These are phyloP conservation scores for Setophaga kirtlandii DNA, from an alignment of 2,113 vertebrate species.

Conservation along the genomic window DNA sequence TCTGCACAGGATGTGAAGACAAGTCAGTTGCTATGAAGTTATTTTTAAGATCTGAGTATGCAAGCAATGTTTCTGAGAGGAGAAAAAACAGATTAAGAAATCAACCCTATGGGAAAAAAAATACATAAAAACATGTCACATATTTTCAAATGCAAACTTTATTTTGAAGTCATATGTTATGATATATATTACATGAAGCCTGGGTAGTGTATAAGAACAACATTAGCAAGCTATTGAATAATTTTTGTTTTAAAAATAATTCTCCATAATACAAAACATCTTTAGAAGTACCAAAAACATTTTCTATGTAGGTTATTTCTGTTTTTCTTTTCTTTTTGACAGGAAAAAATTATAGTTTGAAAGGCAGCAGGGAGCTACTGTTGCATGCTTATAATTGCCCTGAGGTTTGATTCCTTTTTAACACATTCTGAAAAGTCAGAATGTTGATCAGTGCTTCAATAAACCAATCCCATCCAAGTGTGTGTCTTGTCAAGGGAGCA, in stretches of 20 bases:
- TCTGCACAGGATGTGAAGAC: neutral
- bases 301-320: neutral
- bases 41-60: slow-evolving; percentile 15
- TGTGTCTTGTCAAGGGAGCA: neutral
- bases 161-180: neutral
- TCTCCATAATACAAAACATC: neutral
- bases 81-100: neutral
- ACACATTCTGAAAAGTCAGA: slow-evolving; percentile 19
- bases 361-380: neutral
- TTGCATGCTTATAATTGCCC: neutral
- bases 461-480: neutral
- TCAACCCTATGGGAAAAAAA: neutral
- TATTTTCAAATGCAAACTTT: neutral
- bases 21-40: neutral
- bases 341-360: neutral
- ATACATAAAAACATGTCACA: neutral
- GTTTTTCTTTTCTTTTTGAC: neutral
- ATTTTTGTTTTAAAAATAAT: neutral
- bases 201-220: neutral
- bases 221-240: neutral
- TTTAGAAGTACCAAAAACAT: neutral
- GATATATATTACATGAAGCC: neutral
- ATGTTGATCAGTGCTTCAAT: neutral
- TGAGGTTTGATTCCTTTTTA: slow-evolving; percentile 15
- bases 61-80: neutral